Base-by-base conservation (phyloP, 2,113 vertebrate species). In the Lepus europaeus region DNA sequence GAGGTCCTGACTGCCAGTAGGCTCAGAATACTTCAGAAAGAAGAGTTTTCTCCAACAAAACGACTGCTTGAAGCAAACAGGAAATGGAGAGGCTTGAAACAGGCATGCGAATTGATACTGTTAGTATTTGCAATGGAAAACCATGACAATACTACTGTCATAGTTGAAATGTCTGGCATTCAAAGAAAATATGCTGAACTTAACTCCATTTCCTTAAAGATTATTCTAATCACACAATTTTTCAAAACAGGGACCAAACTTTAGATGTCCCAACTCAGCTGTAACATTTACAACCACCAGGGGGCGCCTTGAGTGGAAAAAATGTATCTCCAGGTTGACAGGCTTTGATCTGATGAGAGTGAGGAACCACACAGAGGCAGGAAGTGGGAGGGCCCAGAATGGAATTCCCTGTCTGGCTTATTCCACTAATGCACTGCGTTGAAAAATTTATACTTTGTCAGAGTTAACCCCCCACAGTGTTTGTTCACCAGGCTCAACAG, bases 251-350 rank as follows among this genome's bases (percentile, higher is more conserved):
- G 27, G 11, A 89, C 10, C 6, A 70, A 45, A 64, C 1, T 89
- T 90, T 85, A 80, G 20, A 68, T 66, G 77, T 82, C 49, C 27
- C 82, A 83, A 74, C 51, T 91, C 33, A 56, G 27, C 39, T 87
- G 1, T 80, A 87, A 90, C 74, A 79, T 16, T 68, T 72, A 68
- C 3, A 93, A 77, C 69, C 39, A 80, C 45, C 81, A 87, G 74
- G 69, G 74, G 83, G 83, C 88, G 39, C 1, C 3, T 73, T 92
- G 36, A 29, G 10, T 79, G n/a, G 27, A 93, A 96, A 93, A 69
- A 89, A 53, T 14, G 17, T 14, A 61, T 51, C 8, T 4, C 74
- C 12, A 36, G 66, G 36, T 16, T 56, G 19, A 63, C 11, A 45
- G 5, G 20, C 22, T 78, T 91, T 89, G 83, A 56, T 68, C n/a